Percentiles rank a stretch among this genome's conserved stretches.
Evolutionary conservation across 2,797 vertebrate species (phyloP).

Genomic region (Poecilia wingei): DNA sequence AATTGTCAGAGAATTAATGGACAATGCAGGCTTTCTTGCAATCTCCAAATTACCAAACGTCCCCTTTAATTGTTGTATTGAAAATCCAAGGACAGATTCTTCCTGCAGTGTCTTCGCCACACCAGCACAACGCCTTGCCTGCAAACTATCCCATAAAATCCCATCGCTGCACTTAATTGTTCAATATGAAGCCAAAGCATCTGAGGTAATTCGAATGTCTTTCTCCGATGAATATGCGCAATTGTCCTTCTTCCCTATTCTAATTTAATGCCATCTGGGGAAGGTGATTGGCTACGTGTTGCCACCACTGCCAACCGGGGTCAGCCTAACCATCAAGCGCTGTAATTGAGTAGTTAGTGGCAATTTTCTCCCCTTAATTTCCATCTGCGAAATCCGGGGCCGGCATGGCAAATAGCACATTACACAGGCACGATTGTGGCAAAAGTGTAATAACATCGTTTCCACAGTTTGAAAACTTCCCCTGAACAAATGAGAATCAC

Average conservation of each 20-base stretch:
- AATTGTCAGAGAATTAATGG: conserved; percentile 66
- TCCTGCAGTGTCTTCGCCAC: conserved; percentile 56
- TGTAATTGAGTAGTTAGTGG: conserved; percentile 89
- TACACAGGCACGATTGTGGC: conserved; percentile 80
- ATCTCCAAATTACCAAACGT: conserved; percentile 65
- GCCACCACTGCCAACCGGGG: conserved; percentile 83
- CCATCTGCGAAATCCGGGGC: conserved; percentile 82
- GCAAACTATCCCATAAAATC: conserved; percentile 83
- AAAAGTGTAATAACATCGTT: conserved; percentile 85
- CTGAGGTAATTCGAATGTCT: conserved; percentile 86
- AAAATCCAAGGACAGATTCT: conserved; percentile 75
- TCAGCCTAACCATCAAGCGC: conserved; percentile 85
- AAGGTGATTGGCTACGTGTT: conserved; percentile 86
- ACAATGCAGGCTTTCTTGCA: conserved; percentile 56
- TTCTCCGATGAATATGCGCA: conserved; percentile 84
- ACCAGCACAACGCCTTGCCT: conserved; percentile 77
- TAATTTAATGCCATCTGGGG: conserved; percentile 85
- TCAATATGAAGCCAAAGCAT: conserved; percentile 85
- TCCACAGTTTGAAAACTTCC: conserved; percentile 86
- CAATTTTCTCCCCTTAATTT: conserved; percentile 87
- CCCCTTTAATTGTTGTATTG: conserved; percentile 81
- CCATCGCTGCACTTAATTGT: conserved; percentile 85
- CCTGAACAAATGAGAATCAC: conserved; percentile 82
- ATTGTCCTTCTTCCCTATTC: conserved; percentile 83
- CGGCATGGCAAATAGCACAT: conserved; percentile 88